Evolutionary conservation across 2,888 invertebrate species (phyloP).

Genomic region (Mesodorylaimus sp.): DNA sequence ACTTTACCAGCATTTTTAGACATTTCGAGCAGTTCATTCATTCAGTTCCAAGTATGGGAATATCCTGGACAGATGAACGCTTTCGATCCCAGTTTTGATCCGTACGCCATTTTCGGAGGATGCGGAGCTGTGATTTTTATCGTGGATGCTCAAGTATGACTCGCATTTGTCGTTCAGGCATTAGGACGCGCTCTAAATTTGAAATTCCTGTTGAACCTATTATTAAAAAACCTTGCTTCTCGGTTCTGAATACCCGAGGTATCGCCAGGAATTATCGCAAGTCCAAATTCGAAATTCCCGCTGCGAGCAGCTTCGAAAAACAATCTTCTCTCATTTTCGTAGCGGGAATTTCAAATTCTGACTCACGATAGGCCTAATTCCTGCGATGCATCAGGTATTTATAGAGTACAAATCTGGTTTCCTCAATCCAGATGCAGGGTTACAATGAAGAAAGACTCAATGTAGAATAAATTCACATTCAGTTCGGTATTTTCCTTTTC

Average conservation of each 20-base stretch:
- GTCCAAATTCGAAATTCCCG: too few species aligned
- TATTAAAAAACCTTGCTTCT: too few species aligned
- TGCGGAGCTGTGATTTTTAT: constrained; percentile 96
- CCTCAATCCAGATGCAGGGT: not conserved
- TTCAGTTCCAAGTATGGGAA: constrained; percentile 99
- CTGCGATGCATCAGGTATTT: too few species aligned
- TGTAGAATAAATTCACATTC: constrained; percentile 3
- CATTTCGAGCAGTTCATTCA: constrained; percentile 87
- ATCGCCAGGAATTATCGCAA: too few species aligned
- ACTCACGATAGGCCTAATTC: too few species aligned
- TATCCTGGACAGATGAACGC: constrained; percentile 98
- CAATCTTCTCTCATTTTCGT: too few species aligned
- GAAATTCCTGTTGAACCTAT: too few species aligned
- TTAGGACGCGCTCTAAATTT: too few species aligned
- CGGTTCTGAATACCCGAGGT: too few species aligned
- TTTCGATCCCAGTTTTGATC: constrained; percentile 85
- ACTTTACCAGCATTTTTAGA: constrained; percentile 39
- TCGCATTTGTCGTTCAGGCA: not conserved
- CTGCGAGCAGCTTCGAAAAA: too few species aligned
- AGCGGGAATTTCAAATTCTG: too few species aligned
- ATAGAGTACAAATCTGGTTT: too few species aligned
- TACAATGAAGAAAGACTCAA: not conserved
- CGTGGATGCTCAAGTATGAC: constrained; percentile 62
- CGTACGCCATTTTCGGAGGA: constrained; percentile 83
- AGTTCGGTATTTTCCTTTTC: constrained; percentile 26